A percentile compares a stretch with the other conserved stretches of the same genome.
Conservation (phyloP, 2,113 vertebrate species). For the Corapipo altera region DNA sequence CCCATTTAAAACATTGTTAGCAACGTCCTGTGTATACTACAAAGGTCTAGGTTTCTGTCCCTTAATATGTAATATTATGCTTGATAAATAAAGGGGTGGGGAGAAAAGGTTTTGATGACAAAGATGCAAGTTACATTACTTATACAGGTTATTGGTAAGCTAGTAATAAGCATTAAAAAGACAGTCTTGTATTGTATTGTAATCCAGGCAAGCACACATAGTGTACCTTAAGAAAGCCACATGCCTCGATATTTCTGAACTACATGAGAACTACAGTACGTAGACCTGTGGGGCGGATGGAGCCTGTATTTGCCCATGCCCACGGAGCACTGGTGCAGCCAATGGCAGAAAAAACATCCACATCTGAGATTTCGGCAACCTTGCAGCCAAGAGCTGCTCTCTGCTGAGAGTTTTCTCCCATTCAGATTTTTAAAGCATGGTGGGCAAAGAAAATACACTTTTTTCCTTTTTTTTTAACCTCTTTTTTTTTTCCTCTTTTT, state of each 20-base stretch:
- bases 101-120: constrained; percentile 69
- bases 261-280: constrained; percentile 72
- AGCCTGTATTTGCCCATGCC: constrained; percentile 14
- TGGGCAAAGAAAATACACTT: constrained; percentile 24
- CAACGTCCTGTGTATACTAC: constrained; percentile 71
- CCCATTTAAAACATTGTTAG: constrained; percentile 73
- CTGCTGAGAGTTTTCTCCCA: constrained; percentile 38
- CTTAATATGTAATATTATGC: constrained; percentile 66
- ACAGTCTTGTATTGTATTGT: constrained; percentile 59
- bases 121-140: constrained; percentile 60
- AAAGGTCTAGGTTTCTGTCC: constrained; percentile 67
- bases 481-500: background rate
- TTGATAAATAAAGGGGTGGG: constrained; percentile 73
- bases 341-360: constrained; percentile 51
- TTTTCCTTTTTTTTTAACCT: background rate
- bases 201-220: constrained; percentile 71
- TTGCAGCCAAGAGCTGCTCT: constrained; percentile 9
- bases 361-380: constrained; percentile 44
- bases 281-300: constrained; percentile 58
- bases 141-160: constrained; percentile 67
- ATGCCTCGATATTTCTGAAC: constrained; percentile 71
- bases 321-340: constrained; percentile 56
- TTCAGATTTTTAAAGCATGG: constrained; percentile 53
- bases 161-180: constrained; percentile 69
- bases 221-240: constrained; percentile 74